Percentiles rank a stretch among this genome's conserved stretches.
Conservation (phyloP, 2,888 invertebrate genomes). For the Autographa gamma region DNA sequence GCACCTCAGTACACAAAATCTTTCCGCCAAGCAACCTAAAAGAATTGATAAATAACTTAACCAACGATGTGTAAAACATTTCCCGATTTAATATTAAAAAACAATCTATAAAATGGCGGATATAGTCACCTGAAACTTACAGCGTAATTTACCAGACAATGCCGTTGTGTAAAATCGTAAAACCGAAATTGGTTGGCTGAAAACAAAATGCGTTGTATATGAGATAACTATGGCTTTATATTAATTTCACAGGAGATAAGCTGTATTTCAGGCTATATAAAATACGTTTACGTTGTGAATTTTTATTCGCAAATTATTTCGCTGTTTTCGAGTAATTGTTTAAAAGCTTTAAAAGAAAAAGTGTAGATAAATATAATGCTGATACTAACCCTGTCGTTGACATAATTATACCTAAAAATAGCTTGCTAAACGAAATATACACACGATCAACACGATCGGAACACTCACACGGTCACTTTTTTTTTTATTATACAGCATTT, state of each 20-base stretch:
- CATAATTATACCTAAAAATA: background rate
- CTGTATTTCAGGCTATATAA: background rate
- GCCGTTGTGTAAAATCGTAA: background rate
- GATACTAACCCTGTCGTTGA: no score
- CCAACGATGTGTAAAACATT: background rate
- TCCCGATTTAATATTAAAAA: background rate
- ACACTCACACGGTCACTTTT: background rate
- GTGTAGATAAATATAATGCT: no score
- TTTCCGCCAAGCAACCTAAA: background rate
- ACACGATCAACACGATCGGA: background rate
- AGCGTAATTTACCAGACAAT: background rate
- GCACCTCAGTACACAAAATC: no score
- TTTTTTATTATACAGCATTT: background rate
- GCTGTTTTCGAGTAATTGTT: background rate
- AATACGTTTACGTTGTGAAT: background rate
- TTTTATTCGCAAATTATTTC: background rate
- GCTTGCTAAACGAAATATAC: background rate
- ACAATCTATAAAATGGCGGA: background rate
- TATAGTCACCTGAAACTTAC: conserved; percentile 5
- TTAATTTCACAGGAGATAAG: conserved; percentile 6
- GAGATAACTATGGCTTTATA: conserved; percentile 1
- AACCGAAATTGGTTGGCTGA: conserved; percentile 2
- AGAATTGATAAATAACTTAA: background rate
- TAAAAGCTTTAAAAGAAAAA: no score
- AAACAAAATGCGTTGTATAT: background rate